Conservation (phyloP, 2,113 vertebrate species). For the Trogon surrucura region DNA sequence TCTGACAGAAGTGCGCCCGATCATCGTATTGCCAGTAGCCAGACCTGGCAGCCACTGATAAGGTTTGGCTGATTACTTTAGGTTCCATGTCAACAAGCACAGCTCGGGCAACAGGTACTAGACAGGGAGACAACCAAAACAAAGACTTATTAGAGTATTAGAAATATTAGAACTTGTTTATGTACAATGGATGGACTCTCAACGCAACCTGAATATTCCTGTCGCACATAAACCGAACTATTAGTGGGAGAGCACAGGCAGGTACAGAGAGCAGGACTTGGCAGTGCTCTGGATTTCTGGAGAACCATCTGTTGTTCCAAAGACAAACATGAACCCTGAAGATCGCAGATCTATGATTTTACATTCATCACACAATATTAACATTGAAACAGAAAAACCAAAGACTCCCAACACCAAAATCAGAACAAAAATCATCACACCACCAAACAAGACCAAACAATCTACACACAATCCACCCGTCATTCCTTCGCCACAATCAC, state of each 20-base stretch:
- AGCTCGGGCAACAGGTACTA: slow-evolving; percentile 84
- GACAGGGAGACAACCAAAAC: not conserved
- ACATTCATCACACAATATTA: too few relatives aligned
- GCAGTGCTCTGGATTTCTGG: not conserved
- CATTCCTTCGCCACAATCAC: too few relatives aligned
- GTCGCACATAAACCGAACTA: not conserved
- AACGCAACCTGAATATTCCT: not conserved
- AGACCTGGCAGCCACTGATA: slow-evolving; percentile 78
- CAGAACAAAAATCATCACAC: too few relatives aligned
- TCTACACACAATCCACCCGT: too few relatives aligned
- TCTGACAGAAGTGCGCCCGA: slow-evolving; percentile 87
- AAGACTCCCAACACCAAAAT: too few relatives aligned
- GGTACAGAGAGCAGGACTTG: not conserved
- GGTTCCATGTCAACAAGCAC: slow-evolving; percentile 97
- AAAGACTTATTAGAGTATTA: not conserved
- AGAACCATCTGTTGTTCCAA: not conserved
- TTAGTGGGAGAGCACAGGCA: too few relatives aligned
- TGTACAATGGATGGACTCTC: not conserved
- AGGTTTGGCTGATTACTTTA: slow-evolving; percentile 90
- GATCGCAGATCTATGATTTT: too few relatives aligned
- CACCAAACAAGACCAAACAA: too few relatives aligned
- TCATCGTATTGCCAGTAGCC: slow-evolving; percentile 87
- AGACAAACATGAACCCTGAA: not conserved
- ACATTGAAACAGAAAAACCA: too few relatives aligned
- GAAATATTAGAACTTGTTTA: not conserved